Base-by-base conservation (phyloP, 1,140 invertebrate genomes). In the Cherax quadricarinatus region DNA sequence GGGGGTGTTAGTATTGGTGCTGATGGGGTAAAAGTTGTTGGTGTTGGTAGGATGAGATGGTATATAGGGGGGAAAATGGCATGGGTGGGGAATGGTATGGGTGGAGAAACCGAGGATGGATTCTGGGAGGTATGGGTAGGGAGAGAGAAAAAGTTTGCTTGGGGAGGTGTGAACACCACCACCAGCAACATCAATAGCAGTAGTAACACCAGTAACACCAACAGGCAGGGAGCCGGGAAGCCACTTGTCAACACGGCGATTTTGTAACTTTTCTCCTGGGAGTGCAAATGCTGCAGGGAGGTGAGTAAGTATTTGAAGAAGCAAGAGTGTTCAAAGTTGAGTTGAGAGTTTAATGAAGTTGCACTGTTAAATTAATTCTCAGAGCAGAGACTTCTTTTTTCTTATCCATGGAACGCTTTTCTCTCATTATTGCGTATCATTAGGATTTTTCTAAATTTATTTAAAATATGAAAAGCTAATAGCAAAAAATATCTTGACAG, bases 341-440 rank as follows among this genome's bases (percentile, higher is more conserved):
- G 81, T 83, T 83, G 51, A 60, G 81, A 83, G 81, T 83, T 83
- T 83, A 83, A 83, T 83, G 51, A 83, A 83, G 81, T 83, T 83
- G 81, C 57, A 30, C 51, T 49, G 81, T 83, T 57, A 83, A 83
- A 83, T 83, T 18, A 83, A 83, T 83, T 57, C 81, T 7, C 7
- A 14, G 41, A 41, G 16, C 51, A 21, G 51, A 30, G 79, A 49
- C 79, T 16, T n/a, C 21, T 9, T 18, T 21, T 21, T 81, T 51
- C n/a, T 60, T n/a, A n/a, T 60, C 12, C 57, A 60, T 12, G 6
- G 21, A 24, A 81, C 79, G 21, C 21, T 60, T 60, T 70, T 70
- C 21, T 18, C 62, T 21, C 21, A 18, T 4, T 18, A 18, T 70
- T 18, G 10, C 62, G 62, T 70, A 18, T 70, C 62, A 70, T 18